These are phyloP conservation scores for Leptopilina drosophilae DNA, from an alignment of 2,888 invertebrate genomes.

Conservation along the genomic window DNA sequence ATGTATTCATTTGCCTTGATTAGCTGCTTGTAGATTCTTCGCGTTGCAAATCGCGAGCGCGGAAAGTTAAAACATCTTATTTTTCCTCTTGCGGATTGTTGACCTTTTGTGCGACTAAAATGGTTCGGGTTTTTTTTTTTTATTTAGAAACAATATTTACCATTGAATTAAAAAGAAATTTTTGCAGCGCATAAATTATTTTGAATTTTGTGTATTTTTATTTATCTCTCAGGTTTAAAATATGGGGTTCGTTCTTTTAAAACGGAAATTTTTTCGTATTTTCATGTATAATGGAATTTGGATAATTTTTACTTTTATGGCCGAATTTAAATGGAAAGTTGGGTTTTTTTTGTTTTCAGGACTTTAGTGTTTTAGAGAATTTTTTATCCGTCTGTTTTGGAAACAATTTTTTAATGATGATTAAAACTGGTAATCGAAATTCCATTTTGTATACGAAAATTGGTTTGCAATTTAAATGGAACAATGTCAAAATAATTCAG, in stretches of 20 bases:
- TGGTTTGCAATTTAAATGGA: background rate
- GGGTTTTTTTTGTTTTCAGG: too few relatives aligned
- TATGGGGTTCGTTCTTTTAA: too few relatives aligned
- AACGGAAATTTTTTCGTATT: too few relatives aligned
- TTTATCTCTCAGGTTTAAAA: too few relatives aligned
- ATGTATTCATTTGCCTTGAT: constrained; percentile 25
- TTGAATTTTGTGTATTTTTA: too few relatives aligned
- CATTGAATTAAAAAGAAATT: too few relatives aligned
- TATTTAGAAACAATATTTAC: constrained; percentile 17
- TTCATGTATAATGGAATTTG: too few relatives aligned
- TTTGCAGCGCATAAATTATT: too few relatives aligned
- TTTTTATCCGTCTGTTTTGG: too few relatives aligned
- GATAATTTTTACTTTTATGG: too few relatives aligned
- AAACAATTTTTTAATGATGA: background rate
- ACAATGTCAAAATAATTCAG: constrained; percentile 12
- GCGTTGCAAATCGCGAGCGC: background rate
- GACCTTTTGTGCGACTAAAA: constrained; percentile 16
- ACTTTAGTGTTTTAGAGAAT: too few relatives aligned
- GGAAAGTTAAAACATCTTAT: constrained; percentile 27
- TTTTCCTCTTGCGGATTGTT: constrained; percentile 24
- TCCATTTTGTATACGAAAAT: background rate
- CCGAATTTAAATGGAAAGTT: too few relatives aligned
- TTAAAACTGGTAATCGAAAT: background rate
- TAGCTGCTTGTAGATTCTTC: constrained; percentile 18
- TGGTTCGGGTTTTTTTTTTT: background rate